Base-by-base conservation (phyloP, 2,797 vertebrate genomes). In the Micromesistius poutassou region DNA sequence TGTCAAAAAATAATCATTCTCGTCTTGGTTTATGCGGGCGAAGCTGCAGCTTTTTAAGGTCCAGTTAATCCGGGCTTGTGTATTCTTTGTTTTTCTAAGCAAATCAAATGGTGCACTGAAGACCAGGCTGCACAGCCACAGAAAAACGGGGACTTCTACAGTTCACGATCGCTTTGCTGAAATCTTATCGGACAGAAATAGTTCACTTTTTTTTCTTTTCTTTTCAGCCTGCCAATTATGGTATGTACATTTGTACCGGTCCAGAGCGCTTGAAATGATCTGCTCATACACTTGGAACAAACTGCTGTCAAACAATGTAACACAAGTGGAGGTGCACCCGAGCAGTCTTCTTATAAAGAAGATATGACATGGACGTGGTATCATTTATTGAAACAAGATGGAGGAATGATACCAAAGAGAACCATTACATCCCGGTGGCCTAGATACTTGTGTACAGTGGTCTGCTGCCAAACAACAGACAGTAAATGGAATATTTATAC, bases 331-430 rank as follows among this genome's bases (percentile, higher is more conserved):
- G 89, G 93, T 94, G 92, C 92, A 92, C 76, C 78, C 79, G 87
- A 89, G 79, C 89, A 36, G 91, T 92, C 94, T 94, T 95, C 94
- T 95, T 95, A 95, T 95, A 94, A 95, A 95, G 94, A 95, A 95
- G 94, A 91, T 93, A 94, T 91, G 86, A 83, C 88, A 92, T 93
- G 91, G 90, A 86, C 84, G 88, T 93, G 89, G 86, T 81, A 81
- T 91, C 84, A 87, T 89, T 79, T 89, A 87, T 87, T 83, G 83
- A 82, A 90, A 90, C 81, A 86, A 84, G 88, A 84, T 73, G 78
- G 85, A 77, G 55, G 77, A 80, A 83, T 79, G 35, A 85, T 86
- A 84, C 83, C 84, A 75, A 78, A 82, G 80, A 74, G 82, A 84
- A 84, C 72, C 68, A 74, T 62, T 2, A 38, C 62, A 73, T 76